Conservation (phyloP, 2,797 vertebrate genomes). For the Alosa sapidissima region DNA sequence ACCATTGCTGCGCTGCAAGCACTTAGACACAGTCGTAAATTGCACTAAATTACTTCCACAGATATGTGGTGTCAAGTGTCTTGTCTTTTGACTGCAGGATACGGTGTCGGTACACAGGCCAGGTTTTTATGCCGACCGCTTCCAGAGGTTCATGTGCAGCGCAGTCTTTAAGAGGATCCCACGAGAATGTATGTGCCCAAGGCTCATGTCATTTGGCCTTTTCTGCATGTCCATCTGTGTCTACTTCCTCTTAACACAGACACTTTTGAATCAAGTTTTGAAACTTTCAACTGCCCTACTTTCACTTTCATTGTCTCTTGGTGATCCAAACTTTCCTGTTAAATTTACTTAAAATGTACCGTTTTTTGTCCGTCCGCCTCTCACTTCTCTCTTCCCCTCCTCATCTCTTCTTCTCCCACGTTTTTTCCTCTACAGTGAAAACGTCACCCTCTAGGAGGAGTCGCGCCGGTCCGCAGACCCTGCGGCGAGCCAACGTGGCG, state of each 20-base stretch:
- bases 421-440: constrained; percentile 74
- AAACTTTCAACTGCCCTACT: neutral
- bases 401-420: neutral
- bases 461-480: constrained; percentile 66
- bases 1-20: neutral
- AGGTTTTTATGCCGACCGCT: constrained; percentile 92
- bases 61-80: neutral
- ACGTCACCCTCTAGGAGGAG: constrained; percentile 88
- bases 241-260: neutral
- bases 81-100: constrained; percentile 72
- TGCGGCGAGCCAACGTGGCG: constrained; percentile 43
- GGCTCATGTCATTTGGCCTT: neutral
- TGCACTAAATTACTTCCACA: neutral
- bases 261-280: neutral
- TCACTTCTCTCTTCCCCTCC: neutral
- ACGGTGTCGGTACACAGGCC: constrained; percentile 93
- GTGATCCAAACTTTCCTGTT: neutral
- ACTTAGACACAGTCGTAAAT: neutral
- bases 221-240: neutral
- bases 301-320: neutral
- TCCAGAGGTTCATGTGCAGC: constrained; percentile 92
- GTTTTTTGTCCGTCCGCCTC: neutral
- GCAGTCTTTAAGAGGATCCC: constrained; percentile 83
- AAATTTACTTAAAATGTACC: too few species aligned
- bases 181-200: constrained; percentile 69